phyloP scores from a whole-genome alignment of 2,888 invertebrate species.

The Philopedon plagiatum region DNA sequence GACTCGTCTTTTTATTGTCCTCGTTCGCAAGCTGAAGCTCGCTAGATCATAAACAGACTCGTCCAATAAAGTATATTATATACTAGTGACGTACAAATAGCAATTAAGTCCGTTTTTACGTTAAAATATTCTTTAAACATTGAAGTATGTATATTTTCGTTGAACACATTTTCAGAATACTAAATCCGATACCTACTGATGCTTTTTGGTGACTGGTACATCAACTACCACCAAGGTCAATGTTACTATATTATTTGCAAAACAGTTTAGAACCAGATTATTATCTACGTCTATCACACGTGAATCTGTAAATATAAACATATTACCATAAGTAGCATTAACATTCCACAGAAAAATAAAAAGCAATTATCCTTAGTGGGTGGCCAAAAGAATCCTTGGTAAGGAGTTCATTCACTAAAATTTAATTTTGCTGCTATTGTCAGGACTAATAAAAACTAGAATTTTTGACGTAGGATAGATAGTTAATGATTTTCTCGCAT shows the following conservation, averaged over 20 bases:
- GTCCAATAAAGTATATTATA: too few relatives aligned
- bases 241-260: constrained; percentile 27
- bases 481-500: too few relatives aligned
- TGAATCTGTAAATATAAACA: neutral
- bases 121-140: neutral
- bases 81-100: too few relatives aligned
- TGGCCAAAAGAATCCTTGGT: too few relatives aligned
- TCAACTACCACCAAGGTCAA: constrained; percentile 24
- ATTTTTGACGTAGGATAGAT: too few relatives aligned
- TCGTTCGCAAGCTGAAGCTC: too few relatives aligned
- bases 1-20: too few relatives aligned
- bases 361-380: neutral
- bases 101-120: too few relatives aligned
- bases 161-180: constrained; percentile 12
- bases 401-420: too few relatives aligned
- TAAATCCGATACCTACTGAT: constrained; percentile 1
- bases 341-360: neutral
- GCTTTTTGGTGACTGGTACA: constrained; percentile 36
- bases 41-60: too few relatives aligned
- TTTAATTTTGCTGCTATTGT: too few relatives aligned
- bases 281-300: neutral
- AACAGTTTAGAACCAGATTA: constrained; percentile 1
- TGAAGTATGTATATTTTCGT: neutral
- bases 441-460: too few relatives aligned
- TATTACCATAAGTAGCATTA: neutral